A percentile compares a stretch with the other conserved stretches of the same genome.
phyloP scores from a whole-genome alignment of 2,888 invertebrate species.

The Rhopalosiphum nymphaeae region DNA sequence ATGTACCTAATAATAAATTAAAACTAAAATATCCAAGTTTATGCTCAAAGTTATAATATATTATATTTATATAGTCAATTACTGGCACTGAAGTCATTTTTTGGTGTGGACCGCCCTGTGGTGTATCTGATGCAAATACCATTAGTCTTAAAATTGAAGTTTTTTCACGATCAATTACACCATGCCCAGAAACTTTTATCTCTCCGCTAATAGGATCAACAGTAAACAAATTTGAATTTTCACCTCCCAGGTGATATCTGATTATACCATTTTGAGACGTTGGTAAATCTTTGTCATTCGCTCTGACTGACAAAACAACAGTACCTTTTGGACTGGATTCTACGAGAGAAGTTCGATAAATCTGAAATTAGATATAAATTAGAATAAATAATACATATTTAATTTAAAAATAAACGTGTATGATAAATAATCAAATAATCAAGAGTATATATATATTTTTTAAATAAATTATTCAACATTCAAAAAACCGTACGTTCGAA shows the following conservation, averaged over 20 bases:
- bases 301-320: constrained; percentile 78
- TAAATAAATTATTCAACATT: too few relatives aligned
- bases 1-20: constrained; percentile 71
- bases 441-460: too few relatives aligned
- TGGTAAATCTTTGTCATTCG: constrained; percentile 79
- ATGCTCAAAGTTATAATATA: not conserved
- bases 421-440: too few relatives aligned
- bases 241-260: constrained; percentile 80
- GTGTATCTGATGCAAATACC: constrained; percentile 82
- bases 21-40: not conserved
- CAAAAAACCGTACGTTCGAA: too few relatives aligned
- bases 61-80: constrained; percentile 65
- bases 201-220: constrained; percentile 80
- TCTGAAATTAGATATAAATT: constrained; percentile 70
- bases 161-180: constrained; percentile 68
- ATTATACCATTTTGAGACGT: constrained; percentile 78
- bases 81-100: constrained; percentile 76
- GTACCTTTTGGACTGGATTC: constrained; percentile 80
- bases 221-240: constrained; percentile 80
- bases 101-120: constrained; percentile 78
- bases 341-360: constrained; percentile 79
- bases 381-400: too few relatives aligned
- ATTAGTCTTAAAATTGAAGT: constrained; percentile 78
- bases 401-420: too few relatives aligned
- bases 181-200: constrained; percentile 73